A percentile compares a stretch with the other conserved stretches of the same genome.
Evolutionary conservation across 2,113 vertebrate genomes (phyloP).

Genomic region (Pollimyrus isidori): DNA sequence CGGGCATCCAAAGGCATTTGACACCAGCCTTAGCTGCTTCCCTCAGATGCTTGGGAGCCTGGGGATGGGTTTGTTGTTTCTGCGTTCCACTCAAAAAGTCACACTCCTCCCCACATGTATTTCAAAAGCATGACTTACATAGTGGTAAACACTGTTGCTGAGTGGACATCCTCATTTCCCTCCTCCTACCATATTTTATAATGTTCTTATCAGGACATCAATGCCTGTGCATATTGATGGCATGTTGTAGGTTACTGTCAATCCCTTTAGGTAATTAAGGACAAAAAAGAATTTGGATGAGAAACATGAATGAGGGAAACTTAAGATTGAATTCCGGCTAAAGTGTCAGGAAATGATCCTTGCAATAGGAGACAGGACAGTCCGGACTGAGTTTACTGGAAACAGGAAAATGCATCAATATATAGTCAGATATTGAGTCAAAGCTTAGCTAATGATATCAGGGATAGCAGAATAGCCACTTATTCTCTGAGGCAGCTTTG

Average conservation of each 20-base stretch:
- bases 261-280: neutral
- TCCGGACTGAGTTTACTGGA: neutral
- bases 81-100: neutral
- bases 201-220: neutral
- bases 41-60: neutral
- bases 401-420: neutral
- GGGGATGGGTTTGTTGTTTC: neutral
- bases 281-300: neutral
- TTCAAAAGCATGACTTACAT: neutral
- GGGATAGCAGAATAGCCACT: neutral
- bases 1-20: neutral
- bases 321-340: neutral
- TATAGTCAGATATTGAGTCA: neutral
- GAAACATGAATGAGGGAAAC: neutral
- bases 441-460: neutral
- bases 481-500: neutral
- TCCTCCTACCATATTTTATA: neutral
- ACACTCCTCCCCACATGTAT: neutral
- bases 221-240: neutral
- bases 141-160: neutral
- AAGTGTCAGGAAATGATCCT: neutral
- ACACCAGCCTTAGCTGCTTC: neutral
- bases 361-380: neutral
- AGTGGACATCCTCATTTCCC: neutral
- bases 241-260: neutral